Conservation (phyloP, 2,113 vertebrate genomes). For the Phyllostomus discolor region DNA sequence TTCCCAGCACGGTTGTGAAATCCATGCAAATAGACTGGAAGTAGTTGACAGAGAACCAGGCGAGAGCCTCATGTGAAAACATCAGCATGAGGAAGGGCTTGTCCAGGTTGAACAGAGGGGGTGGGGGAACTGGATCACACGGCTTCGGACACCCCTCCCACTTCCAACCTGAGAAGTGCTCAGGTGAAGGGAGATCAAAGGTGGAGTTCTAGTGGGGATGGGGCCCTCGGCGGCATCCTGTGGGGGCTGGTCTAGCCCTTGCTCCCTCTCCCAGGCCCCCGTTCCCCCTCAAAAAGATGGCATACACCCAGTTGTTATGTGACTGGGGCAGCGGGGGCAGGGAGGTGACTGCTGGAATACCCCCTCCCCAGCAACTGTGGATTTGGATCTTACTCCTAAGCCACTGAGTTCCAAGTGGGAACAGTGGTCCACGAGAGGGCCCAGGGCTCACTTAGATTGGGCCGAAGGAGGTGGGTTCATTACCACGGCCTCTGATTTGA, state of each 20-base stretch:
- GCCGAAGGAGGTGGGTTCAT: background rate
- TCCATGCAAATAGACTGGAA: background rate
- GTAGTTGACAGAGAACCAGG: background rate
- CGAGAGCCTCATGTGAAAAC: background rate
- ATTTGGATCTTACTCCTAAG: background rate
- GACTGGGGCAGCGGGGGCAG: background rate
- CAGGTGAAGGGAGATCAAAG: no score
- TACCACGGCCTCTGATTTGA: rapidly evolving
- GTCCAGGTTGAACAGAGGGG: no score
- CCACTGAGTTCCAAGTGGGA: background rate
- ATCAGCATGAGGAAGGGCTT: background rate
- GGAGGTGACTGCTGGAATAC: background rate
- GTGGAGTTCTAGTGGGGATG: rapidly evolving
- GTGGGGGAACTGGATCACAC: background rate
- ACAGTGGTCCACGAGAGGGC: background rate
- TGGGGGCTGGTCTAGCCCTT: background rate
- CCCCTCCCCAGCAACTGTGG: background rate
- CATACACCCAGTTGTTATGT: background rate
- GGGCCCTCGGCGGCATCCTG: background rate
- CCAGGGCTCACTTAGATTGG: rapidly evolving
- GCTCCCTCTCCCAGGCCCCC: background rate
- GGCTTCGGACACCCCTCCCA: no score
- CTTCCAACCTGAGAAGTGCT: background rate
- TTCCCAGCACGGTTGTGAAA: background rate
- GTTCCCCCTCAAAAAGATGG: background rate